Evolutionary conservation across 1,140 invertebrate species (phyloP), one percentile per base, ranked within the genome.

Genomic region (Lordiphosa collinella): DNA sequence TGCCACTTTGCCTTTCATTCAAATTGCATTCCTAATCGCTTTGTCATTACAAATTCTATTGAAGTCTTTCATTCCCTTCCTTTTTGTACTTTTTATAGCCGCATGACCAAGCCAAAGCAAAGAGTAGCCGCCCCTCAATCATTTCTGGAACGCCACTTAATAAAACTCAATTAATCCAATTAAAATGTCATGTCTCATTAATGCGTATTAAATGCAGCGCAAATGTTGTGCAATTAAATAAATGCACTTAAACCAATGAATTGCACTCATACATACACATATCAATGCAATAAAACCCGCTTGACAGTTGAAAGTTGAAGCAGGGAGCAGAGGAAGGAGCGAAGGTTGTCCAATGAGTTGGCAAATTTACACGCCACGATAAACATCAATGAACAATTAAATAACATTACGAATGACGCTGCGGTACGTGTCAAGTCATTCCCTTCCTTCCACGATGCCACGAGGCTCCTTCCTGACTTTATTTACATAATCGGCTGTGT

Each of bases 181-280:
- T 82, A 82, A 84, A 84, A 82, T 72, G 76, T 84, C 76, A 82
- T 84, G 76, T 82, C 68, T 70, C 76, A 84, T 82, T 82, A 84
- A 82, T 72, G 66, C 78, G 61, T 64, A 76, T 80, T 80, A 82
- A 76, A 67, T 44, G 46, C 41, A 44, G 56, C 64, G 64, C 50
- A 70, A 84, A 84, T 84, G 72, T 55, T 72, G 55, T 69, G 63
- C 76, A 82, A 82, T 82, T 84, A 82, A 82, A 82, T 82, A 84
- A 82, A 78, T 82, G 67, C 78, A 72, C 78, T 82, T 84, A 64
- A 82, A 80, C 68, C 64, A 68, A 63, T 75, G 71, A 58, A 74
- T 66, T 43, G 38, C 51, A 56, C 43, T 38, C 47, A 56, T 25
- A 52, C 22, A 50, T 22, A 53, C 34, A 16, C 56, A 32, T 57